A percentile compares a stretch with the other conserved stretches of the same genome.
Conservation (phyloP, 2,113 vertebrate genomes). For the Caracal caracal region DNA sequence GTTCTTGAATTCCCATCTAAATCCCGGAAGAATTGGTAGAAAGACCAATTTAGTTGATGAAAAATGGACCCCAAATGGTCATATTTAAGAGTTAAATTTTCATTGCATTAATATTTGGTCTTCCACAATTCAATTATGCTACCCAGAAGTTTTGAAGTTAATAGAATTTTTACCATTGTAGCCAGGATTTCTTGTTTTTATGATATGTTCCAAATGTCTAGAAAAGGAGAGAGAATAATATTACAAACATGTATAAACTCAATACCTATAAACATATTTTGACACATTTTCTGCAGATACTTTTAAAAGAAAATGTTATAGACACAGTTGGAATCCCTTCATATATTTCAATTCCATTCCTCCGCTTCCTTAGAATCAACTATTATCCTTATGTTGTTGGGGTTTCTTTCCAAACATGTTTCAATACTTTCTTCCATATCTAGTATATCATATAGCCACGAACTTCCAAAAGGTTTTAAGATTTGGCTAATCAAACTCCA, state of each 20-base stretch:
- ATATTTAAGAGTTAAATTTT: background rate
- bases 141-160: background rate
- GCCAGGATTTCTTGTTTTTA: background rate
- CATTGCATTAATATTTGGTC: background rate
- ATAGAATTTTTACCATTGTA: background rate
- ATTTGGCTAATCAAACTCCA: background rate
- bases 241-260: background rate
- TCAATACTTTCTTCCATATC: background rate
- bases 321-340: background rate
- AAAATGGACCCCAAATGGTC: background rate
- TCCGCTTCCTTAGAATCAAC: background rate
- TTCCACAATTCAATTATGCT: background rate
- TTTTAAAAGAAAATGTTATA: background rate
- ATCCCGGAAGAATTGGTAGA: background rate
- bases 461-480: background rate
- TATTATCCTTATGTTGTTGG: background rate
- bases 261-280: background rate
- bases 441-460: background rate
- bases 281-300: background rate
- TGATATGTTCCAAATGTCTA: background rate
- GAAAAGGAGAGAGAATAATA: background rate
- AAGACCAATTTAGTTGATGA: background rate
- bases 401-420: background rate
- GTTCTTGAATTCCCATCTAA: background rate
- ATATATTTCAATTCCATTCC: background rate